These are phyloP conservation scores for Hemibagrus guttatus DNA, from an alignment of 2,797 vertebrate species.

Conservation along the genomic window DNA sequence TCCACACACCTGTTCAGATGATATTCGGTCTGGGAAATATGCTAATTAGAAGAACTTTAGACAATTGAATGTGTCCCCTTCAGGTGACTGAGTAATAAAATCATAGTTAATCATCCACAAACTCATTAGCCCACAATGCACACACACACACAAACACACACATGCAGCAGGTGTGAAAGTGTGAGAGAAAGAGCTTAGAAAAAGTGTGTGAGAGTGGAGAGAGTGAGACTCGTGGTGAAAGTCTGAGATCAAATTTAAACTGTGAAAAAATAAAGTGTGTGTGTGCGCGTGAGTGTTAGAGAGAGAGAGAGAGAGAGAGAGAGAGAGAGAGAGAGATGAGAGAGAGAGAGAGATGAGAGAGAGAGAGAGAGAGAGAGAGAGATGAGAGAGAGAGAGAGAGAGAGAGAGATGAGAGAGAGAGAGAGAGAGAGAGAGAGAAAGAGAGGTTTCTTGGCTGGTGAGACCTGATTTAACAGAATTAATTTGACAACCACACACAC, in stretches of 20 bases:
- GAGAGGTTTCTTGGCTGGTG: slow-evolving; percentile 28
- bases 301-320: no score
- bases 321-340: no score
- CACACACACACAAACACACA: neutral
- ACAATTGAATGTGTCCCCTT: slow-evolving; percentile 6
- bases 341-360: neutral
- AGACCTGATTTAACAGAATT: slow-evolving; percentile 45
- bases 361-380: neutral
- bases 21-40: slow-evolving; percentile 33
- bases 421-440: neutral
- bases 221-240: neutral
- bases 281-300: neutral
- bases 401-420: neutral
- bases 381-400: neutral
- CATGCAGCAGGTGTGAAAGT: neutral
- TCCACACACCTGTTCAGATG: slow-evolving; percentile 24
- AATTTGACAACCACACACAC: slow-evolving; percentile 41
- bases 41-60: slow-evolving; percentile 32
- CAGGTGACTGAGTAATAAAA: slow-evolving; percentile 17
- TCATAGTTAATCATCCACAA: slow-evolving; percentile 34
- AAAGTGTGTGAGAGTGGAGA: neutral
- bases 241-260: neutral
- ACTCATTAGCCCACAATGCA: slow-evolving; percentile 17
- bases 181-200: neutral
- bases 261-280: neutral